A percentile compares a stretch with the other conserved stretches of the same genome.
These are phyloP conservation scores for Dolichallabes microphthalmus DNA, from an alignment of 2,113 vertebrate species.

Conservation along the genomic window DNA sequence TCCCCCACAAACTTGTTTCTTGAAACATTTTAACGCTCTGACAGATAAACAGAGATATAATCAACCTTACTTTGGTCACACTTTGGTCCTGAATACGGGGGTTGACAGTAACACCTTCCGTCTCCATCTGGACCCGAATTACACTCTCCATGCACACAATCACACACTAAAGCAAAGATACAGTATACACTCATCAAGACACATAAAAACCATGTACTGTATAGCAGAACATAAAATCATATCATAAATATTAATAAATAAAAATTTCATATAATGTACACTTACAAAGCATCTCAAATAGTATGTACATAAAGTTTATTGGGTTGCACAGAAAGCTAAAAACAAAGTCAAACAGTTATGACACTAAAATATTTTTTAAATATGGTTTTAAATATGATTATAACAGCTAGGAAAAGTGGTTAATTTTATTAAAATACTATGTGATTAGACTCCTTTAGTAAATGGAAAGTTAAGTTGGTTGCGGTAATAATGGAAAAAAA, in stretches of 20 bases:
- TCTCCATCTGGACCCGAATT: constrained; percentile 72
- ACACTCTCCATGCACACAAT: constrained; percentile 82
- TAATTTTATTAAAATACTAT: background rate
- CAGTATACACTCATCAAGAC: background rate
- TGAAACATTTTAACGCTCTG: background rate
- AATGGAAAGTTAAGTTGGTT: background rate
- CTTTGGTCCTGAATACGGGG: constrained; percentile 82
- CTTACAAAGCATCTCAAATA: background rate
- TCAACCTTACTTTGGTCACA: constrained; percentile 81
- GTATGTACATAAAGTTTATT: background rate
- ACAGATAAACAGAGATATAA: background rate
- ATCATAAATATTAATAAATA: background rate
- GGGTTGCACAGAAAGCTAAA: background rate
- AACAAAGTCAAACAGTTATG: background rate
- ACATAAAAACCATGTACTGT: background rate
- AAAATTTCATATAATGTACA: background rate
- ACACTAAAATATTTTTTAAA: background rate
- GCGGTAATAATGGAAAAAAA: background rate
- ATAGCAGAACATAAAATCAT: background rate
- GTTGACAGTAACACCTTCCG: constrained; percentile 84
- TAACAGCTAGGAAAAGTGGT: background rate
- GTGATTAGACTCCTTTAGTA: background rate
- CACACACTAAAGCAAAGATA: constrained; percentile 74
- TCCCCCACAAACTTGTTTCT: background rate
- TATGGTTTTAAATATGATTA: background rate